Evolutionary conservation across 1,140 invertebrate species (phyloP).

Genomic region (Cotesia chilonis): DNA sequence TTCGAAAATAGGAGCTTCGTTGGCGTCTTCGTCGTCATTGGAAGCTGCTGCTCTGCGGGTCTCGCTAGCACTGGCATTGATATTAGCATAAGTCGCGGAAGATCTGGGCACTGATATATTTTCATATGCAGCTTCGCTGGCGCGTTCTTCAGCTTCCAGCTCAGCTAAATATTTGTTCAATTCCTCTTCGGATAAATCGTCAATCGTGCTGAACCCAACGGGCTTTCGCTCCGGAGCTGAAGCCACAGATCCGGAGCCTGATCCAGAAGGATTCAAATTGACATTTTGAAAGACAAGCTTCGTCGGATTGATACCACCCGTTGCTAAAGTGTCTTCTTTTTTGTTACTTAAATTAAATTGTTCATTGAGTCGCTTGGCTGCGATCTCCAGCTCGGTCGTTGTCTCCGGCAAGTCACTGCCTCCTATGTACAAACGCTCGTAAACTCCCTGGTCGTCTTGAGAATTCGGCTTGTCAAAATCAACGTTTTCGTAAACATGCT

Average conservation of each 20-base stretch:
- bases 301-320: slow-evolving; percentile 38
- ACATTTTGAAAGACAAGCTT: slow-evolving; percentile 51
- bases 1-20: slow-evolving; percentile 58
- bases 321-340: slow-evolving; percentile 1
- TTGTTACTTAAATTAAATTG: slow-evolving; percentile 39
- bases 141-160: slow-evolving; percentile 64
- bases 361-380: slow-evolving; percentile 49
- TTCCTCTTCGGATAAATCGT: slow-evolving; percentile 68
- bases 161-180: slow-evolving; percentile 69
- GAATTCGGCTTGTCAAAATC: slow-evolving; percentile 41
- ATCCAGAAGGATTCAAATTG: slow-evolving; percentile 39
- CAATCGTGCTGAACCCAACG: slow-evolving; percentile 45
- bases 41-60: slow-evolving; percentile 15
- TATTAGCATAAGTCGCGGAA: slow-evolving; percentile 1
- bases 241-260: too few relatives aligned
- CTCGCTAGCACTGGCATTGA: neutral
- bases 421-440: slow-evolving; percentile 51
- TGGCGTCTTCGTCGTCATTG: slow-evolving; percentile 54
- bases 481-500: slow-evolving; percentile 55
- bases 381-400: slow-evolving; percentile 50
- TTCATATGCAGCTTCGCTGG: slow-evolving; percentile 48
- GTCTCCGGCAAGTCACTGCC: slow-evolving; percentile 48
- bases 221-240: slow-evolving; percentile 41
- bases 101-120: slow-evolving; percentile 42
- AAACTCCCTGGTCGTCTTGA: slow-evolving; percentile 37